Base-by-base conservation (phyloP, 2,888 invertebrate species). In the Chesias legatella region DNA sequence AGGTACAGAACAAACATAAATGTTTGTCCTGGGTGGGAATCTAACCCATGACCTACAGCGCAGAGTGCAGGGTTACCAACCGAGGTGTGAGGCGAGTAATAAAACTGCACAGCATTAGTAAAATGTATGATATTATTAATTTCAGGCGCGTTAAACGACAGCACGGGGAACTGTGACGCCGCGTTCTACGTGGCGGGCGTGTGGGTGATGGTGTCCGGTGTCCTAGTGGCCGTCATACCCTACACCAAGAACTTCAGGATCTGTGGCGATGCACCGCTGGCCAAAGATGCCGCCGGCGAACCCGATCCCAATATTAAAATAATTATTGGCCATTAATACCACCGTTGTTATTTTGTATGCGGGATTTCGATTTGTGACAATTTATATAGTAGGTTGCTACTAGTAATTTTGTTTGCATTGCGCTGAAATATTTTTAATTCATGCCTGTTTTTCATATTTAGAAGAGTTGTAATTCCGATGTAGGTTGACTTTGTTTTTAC, bases 131-230 rank as follows among this genome's bases (percentile, higher is more conserved):
- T n/a, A n/a, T n/a, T n/a, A n/a, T n/a, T n/a, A n/a, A n/a, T 71
- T 59, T 20, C 69, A 88, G 86, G 86, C 53, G 81, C 77, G 7
- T 56, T 88, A 0, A 74, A 90, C 67, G 94, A 95, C 66, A 66
- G 90, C 10, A 94, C 94, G 1, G 88, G 90, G 1, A 79, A 88
- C 22, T 96, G 95, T 93, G 93, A 94, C 55, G 89, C 93, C 46
- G 92, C 95, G 0, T 96, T 96, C 78, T 93, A 93, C 72, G 90
- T 94, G 52, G 93, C 95, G 22, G 95, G 95, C 8, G 80, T 93
- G 29, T 95, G 95, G 91, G 95, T 96, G 36, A 90, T 94, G 9
- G 75, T 96, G 10, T 93, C 96, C 17, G 97, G 96, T 20, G 54
- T 93, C 0, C 74, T 94, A 0, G 90, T 94, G 7, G 90, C 89